phyloP scores from a whole-genome alignment of 2,113 vertebrate species.

The Boleophthalmus pectinirostris region DNA sequence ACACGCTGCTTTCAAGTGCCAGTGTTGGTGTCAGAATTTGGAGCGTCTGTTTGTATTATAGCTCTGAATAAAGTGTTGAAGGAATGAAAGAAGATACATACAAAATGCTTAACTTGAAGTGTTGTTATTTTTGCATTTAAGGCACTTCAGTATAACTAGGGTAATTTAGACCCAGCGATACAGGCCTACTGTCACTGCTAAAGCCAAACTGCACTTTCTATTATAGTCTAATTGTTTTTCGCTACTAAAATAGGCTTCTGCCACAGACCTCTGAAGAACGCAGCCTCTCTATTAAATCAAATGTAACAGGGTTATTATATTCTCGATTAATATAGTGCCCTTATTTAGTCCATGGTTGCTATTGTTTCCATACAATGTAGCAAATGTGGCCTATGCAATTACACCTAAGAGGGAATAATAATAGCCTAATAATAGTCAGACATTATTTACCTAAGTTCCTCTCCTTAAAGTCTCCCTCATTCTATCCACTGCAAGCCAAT shows the following conservation, averaged over 20 bases:
- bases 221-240: too few relatives aligned
- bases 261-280: too few relatives aligned
- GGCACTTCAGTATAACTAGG: not conserved
- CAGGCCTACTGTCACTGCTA: too few relatives aligned
- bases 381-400: not conserved
- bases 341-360: too few relatives aligned
- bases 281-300: too few relatives aligned
- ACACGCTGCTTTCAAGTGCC: slow-evolving; percentile 52
- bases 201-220: too few relatives aligned
- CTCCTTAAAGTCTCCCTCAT: not conserved
- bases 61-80: not conserved
- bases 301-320: too few relatives aligned
- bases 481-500: not conserved
- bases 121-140: not conserved
- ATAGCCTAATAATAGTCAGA: not conserved
- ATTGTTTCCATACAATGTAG: not conserved
- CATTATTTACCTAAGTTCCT: not conserved
- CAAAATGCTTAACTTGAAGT: not conserved
- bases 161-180: too few relatives aligned
- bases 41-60: not conserved
- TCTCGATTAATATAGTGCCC: too few relatives aligned
- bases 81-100: not conserved
- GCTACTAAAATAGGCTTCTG: too few relatives aligned
- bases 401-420: not conserved
- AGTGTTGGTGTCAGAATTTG: slow-evolving; percentile 18